phyloP scores from a whole-genome alignment of 2,888 invertebrate genomes.

The Phyllotreta cruciferae region DNA sequence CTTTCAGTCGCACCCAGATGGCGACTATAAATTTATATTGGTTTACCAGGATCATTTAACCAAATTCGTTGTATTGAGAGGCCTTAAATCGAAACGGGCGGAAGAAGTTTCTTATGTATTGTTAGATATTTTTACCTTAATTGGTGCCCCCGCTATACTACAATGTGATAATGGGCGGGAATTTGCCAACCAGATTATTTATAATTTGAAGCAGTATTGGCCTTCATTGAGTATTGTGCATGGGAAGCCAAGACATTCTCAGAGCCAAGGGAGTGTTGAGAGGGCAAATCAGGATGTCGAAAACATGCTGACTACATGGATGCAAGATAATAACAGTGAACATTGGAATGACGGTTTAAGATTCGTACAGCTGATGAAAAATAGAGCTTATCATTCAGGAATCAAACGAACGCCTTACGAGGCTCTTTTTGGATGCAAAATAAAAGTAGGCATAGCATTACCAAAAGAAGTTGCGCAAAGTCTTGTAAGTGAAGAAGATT shows the following conservation, averaged over 20 bases:
- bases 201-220: neutral
- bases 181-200: neutral
- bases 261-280: constrained; percentile 7
- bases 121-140: constrained; percentile 12
- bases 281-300: neutral
- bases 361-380: constrained; percentile 5
- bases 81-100: neutral
- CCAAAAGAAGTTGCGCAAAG: neutral
- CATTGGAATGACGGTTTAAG: constrained; percentile 55
- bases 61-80: constrained; percentile 10
- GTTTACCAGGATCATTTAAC: constrained; percentile 14
- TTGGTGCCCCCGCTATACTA: constrained; percentile 15
- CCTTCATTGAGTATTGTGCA: neutral
- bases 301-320: constrained; percentile 46
- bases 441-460: too few species aligned
- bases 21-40: neutral
- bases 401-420: neutral
- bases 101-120: neutral
- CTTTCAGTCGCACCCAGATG: neutral
- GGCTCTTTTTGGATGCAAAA: too few species aligned
- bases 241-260: constrained; percentile 6
- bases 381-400: constrained; percentile 1
- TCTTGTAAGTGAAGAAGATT: constrained; percentile 2
- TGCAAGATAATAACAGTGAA: constrained; percentile 50
- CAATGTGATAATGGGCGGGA: constrained; percentile 12